These are phyloP conservation scores for Hypanus sabinus DNA, from an alignment of 2,113 vertebrate genomes.

Conservation along the genomic window DNA sequence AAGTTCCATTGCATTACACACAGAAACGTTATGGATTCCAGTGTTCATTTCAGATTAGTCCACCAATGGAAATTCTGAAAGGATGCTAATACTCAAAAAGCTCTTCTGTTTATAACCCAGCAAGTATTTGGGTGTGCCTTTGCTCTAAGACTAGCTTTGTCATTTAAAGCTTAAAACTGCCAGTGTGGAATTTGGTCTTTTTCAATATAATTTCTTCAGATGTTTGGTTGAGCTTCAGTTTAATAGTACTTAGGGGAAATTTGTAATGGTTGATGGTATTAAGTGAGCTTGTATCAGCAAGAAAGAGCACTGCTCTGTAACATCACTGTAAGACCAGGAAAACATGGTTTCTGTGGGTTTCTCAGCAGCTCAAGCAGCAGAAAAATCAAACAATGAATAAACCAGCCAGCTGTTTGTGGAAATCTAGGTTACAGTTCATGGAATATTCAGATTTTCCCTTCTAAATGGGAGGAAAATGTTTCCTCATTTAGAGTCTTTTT, in stretches of 20 bases:
- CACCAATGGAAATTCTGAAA: slow-evolving; percentile 26
- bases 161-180: slow-evolving; percentile 16
- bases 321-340: background rate
- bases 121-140: slow-evolving; percentile 17
- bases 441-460: slow-evolving; percentile 4
- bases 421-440: background rate
- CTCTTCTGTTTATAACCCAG: slow-evolving; percentile 8
- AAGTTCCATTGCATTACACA: background rate
- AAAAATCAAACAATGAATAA: background rate
- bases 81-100: slow-evolving; percentile 19
- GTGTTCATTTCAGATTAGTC: slow-evolving; percentile 4
- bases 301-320: slow-evolving; percentile 4
- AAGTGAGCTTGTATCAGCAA: slow-evolving; percentile 27
- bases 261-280: background rate
- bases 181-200: slow-evolving; percentile 25
- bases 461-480: no score
- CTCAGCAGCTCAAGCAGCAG: background rate
- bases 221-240: background rate
- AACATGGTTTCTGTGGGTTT: slow-evolving; percentile 12
- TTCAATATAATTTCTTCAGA: slow-evolving; percentile 13
- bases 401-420: background rate
- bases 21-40: background rate
- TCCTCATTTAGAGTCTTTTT: no score
- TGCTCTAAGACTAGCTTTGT: background rate
- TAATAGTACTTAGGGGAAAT: background rate